Evolutionary conservation across 2,888 invertebrate genomes (phyloP), one percentile per base, ranked within the genome.

Genomic region (Mechanitis mazaeus): DNA sequence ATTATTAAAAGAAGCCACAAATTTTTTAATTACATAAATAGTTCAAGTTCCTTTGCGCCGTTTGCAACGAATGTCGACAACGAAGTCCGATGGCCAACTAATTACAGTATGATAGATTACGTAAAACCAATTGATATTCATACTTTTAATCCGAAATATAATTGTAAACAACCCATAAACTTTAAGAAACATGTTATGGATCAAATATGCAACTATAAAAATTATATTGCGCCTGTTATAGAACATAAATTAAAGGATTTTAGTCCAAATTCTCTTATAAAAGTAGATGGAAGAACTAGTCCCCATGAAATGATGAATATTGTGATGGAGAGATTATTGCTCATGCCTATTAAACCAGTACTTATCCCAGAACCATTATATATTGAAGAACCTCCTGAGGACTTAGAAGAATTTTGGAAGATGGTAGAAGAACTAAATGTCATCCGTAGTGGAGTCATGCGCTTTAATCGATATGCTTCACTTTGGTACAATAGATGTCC

Each of bases 401-500:
- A 86, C 47, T 68, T 81, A 47, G 83, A 84, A 58, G 88, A 88
- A 42, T 88, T 90, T 77, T 90, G 90, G 89, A 76, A 72, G 66
- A 66, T 64, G 63, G 71, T 87, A 47, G 74, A 80, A 68, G 79
- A 79, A 64, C 68, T 75, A 38, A 79, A 80, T 66, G 73, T 78
- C 9, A 77, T 87, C 56, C 72, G 69, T 50, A 79, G 68, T 72
- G 80, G 76, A 42, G 69, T 58, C 60, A 54, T 83, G n/a, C 77
- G 70, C 64, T 86, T 88, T 71, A 80, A 74, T 64, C 75, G 83
- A 64, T 77, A 71, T 69, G 69, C 92, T 67, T 93, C 93, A 3
- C 83, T 87, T 55, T 94, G 93, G 93, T 85, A 80, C 47, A 90
- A 85, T 58, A 81, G 90, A 69, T 94, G 94, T 73, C 94, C 94